Conservation (phyloP, 2,797 vertebrate species). For the Ataeniobius toweri region DNA sequence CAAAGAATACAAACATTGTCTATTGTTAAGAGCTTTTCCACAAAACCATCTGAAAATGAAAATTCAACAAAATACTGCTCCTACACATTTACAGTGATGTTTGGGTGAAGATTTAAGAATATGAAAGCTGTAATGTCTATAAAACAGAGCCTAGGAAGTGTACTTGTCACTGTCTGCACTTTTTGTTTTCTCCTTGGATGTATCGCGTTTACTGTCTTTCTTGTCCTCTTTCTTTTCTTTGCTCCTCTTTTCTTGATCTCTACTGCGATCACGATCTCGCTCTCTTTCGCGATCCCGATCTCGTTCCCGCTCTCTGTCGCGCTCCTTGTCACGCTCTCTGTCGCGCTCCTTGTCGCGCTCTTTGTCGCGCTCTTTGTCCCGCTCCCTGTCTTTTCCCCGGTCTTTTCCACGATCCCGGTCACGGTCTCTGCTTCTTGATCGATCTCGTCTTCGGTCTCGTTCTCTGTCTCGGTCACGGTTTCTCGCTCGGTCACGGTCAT, state of each 20-base stretch:
- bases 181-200: constrained; percentile 79
- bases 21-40: constrained; percentile 27
- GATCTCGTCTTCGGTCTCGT: constrained; percentile 32
- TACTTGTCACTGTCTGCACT: constrained; percentile 69
- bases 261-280: constrained; percentile 61
- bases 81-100: constrained; percentile 52
- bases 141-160: constrained; percentile 61
- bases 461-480: constrained; percentile 50
- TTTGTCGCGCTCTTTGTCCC: constrained; percentile 43
- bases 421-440: constrained; percentile 61
- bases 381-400: constrained; percentile 1
- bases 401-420: constrained; percentile 45
- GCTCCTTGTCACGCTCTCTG: constrained; percentile 13
- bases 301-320: constrained; percentile 20
- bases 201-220: constrained; percentile 85
- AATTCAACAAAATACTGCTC: constrained; percentile 59
- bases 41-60: constrained; percentile 44
- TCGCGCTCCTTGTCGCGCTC: constrained; percentile 37
- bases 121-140: constrained; percentile 27
- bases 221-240: constrained; percentile 83
- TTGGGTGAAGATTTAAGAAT: constrained; percentile 33
- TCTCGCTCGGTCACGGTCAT: constrained; percentile 35
- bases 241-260: constrained; percentile 79
- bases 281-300: constrained; percentile 36
- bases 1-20: constrained; percentile 62